phyloP scores from a whole-genome alignment of 1,140 invertebrate genomes.

The Pogonognathellus flavescens region DNA sequence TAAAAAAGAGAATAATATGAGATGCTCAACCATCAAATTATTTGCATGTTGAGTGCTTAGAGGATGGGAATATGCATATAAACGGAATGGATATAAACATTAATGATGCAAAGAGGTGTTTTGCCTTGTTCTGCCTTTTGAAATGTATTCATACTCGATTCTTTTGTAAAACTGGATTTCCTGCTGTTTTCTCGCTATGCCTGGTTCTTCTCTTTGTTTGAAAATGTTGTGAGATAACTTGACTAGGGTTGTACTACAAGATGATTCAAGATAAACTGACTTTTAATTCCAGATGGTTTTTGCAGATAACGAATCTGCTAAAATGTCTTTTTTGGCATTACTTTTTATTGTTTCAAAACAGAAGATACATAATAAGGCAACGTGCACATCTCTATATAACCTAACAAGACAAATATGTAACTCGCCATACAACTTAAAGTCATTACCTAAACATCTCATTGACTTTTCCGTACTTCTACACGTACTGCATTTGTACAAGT shows the following conservation, averaged over 20 bases:
- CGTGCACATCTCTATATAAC: neutral
- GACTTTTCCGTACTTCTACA: neutral
- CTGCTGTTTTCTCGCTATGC: neutral
- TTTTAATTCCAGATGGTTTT: constrained; percentile 2
- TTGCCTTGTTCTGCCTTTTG: neutral
- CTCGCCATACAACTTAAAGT: neutral
- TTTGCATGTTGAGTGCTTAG: too few relatives aligned
- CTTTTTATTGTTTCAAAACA: neutral
- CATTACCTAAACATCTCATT: neutral
- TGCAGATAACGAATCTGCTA: constrained; percentile 14
- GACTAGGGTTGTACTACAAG: neutral
- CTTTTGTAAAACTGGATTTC: constrained; percentile 49
- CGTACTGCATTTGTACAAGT: too few relatives aligned
- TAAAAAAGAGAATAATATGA: too few relatives aligned
- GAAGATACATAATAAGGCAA: neutral
- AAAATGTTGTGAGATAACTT: neutral
- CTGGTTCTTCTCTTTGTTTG: neutral
- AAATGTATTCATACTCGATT: constrained; percentile 32
- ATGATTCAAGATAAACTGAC: constrained; percentile 32
- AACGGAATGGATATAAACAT: too few relatives aligned
- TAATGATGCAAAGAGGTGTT: neutral
- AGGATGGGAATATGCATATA: too few relatives aligned
- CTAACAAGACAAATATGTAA: neutral
- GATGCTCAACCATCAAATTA: too few relatives aligned
- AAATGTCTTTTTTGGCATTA: constrained; percentile 11